Evolutionary conservation across 1,140 invertebrate genomes (phyloP).

Genomic region (Magallana ariakensis): DNA sequence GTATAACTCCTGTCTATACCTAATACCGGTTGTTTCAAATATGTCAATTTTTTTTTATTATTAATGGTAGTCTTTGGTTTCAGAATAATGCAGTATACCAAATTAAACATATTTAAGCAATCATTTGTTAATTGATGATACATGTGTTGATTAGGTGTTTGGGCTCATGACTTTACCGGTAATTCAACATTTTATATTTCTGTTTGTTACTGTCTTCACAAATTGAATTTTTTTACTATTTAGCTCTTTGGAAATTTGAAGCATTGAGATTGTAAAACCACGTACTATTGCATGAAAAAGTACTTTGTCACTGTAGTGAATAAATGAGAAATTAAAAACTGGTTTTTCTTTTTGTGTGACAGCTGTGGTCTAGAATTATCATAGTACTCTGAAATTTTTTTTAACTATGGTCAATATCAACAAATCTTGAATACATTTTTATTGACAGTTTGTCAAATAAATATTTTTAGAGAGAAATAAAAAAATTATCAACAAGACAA

Average conservation of each 20-base stretch:
- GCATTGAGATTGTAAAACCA: slow-evolving; percentile 15
- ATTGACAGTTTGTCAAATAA: no score
- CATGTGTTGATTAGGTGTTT: neutral
- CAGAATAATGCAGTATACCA: neutral
- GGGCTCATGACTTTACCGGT: neutral
- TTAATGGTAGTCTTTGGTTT: neutral
- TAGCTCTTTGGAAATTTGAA: neutral
- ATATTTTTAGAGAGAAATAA: no score
- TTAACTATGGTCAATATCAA: no score
- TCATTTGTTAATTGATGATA: neutral
- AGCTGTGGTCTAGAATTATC: no score
- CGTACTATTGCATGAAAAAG: neutral
- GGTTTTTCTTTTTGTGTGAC: neutral
- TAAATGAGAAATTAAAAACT: neutral
- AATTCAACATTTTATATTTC: neutral
- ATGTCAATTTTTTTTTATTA: neutral
- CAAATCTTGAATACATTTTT: no score
- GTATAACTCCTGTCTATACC: no score
- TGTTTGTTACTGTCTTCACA: neutral
- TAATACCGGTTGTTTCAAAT: neutral
- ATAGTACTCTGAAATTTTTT: no score
- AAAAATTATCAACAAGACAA: no score
- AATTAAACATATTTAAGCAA: no score
- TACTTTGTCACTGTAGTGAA: slow-evolving; percentile 18
- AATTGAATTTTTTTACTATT: neutral